Evolutionary conservation across 2,113 vertebrate genomes (phyloP).

Genomic region (Xiphophorus hellerii): DNA sequence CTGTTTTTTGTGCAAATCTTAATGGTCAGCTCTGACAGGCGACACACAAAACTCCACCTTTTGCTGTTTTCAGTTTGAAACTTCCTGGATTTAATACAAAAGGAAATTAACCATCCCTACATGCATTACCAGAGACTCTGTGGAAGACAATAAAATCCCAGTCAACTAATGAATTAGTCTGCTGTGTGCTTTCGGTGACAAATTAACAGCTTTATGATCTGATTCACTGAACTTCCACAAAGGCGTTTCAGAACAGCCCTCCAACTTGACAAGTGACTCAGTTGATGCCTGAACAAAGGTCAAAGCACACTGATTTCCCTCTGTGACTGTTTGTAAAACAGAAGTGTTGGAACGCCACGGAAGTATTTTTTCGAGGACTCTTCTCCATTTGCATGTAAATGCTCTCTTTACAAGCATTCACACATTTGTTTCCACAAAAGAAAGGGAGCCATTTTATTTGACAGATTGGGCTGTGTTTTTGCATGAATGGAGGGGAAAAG

Average conservation of each 20-base stretch:
- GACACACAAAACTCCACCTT: not conserved
- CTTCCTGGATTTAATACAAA: not conserved
- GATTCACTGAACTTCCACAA: not conserved
- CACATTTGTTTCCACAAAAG: not conserved
- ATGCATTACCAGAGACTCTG: not conserved
- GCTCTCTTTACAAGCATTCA: not conserved
- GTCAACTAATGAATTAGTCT: not conserved
- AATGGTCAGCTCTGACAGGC: not conserved
- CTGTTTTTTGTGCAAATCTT: not conserved
- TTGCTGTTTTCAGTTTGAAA: not conserved
- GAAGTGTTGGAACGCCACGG: slow-evolving; percentile 6
- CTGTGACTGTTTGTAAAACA: not conserved
- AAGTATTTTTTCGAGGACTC: not conserved
- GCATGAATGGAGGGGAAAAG: not conserved
- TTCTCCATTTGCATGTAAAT: slow-evolving; percentile 13
- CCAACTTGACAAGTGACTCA: not conserved
- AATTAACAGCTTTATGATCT: not conserved
- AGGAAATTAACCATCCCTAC: not conserved
- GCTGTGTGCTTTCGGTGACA: not conserved
- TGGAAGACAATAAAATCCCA: not conserved
- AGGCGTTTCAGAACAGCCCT: not conserved
- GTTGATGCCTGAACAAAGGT: slow-evolving; percentile 21
- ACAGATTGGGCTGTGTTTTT: not conserved
- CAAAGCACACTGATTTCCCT: slow-evolving; percentile 4
- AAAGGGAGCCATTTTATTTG: not conserved